Conservation (phyloP, 1,140 invertebrate species). For the Notospermus geniculatus region DNA sequence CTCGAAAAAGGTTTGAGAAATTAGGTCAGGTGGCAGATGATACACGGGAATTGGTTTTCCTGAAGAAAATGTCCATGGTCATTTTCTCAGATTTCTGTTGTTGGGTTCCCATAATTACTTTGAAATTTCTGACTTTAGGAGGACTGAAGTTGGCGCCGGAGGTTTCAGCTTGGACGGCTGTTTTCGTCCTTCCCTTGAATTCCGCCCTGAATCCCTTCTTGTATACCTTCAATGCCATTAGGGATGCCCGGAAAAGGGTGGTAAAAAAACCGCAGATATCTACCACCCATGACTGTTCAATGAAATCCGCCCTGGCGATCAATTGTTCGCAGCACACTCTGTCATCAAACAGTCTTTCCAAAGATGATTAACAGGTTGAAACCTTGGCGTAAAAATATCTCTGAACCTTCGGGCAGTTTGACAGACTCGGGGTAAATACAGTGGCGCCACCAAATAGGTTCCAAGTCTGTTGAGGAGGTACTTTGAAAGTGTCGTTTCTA, state of each 20-base stretch:
- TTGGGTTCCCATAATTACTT: not conserved
- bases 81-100: constrained; percentile 1
- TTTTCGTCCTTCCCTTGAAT: constrained; percentile 21
- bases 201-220: constrained; percentile 19
- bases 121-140: not conserved
- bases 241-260: not conserved
- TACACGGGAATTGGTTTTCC: not conserved
- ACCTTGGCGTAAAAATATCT: too few relatives aligned
- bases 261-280: too few relatives aligned
- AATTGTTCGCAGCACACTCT: too few relatives aligned
- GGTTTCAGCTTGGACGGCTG: constrained; percentile 20
- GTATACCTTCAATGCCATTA: constrained; percentile 13
- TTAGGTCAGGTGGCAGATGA: not conserved
- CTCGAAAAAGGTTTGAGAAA: not conserved
- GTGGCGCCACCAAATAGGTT: too few relatives aligned
- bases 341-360: too few relatives aligned
- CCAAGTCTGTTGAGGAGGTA: too few relatives aligned
- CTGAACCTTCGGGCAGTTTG: too few relatives aligned
- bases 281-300: too few relatives aligned
- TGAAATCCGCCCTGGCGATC: too few relatives aligned
- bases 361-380: too few relatives aligned
- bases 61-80: not conserved
- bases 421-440: too few relatives aligned
- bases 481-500: too few relatives aligned
- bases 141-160: not conserved